Evolutionary conservation across 2,113 vertebrate genomes (phyloP).

Genomic region (Nibea albiflora): DNA sequence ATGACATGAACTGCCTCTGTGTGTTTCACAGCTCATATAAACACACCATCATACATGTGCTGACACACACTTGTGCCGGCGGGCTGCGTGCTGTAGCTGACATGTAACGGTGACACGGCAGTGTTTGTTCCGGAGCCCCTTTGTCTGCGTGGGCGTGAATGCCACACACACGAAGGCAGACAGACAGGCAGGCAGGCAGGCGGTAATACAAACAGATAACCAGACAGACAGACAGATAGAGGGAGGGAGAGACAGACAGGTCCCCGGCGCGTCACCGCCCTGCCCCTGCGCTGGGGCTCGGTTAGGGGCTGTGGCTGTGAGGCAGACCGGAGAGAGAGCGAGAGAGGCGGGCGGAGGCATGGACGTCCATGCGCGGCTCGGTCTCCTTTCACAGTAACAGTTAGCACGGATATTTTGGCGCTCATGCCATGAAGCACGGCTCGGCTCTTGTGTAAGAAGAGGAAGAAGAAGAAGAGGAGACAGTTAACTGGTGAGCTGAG

Average conservation of each 20-base stretch:
- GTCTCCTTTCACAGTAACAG: conserved; percentile 16
- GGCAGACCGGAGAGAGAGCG: conserved; percentile 23
- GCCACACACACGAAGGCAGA: too few species aligned
- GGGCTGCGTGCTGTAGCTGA: too few species aligned
- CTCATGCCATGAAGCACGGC: conserved; percentile 29
- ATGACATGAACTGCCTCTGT: too few species aligned
- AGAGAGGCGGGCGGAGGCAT: conserved; percentile 56
- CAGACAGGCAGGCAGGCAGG: too few species aligned
- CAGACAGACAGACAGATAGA: not conserved
- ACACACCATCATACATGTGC: too few species aligned
- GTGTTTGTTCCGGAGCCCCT: too few species aligned
- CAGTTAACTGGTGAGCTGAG: conserved; percentile 61
- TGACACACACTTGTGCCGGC: too few species aligned
- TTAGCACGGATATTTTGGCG: not conserved
- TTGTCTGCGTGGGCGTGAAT: too few species aligned
- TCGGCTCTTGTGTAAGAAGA: conserved; percentile 10
- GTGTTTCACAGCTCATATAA: too few species aligned
- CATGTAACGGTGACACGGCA: too few species aligned
- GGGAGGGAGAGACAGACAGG: not conserved
- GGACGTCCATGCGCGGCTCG: conserved; percentile 28
- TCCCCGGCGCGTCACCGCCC: conserved; percentile 41
- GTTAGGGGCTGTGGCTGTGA: conserved; percentile 16
- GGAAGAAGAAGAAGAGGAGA: conserved; percentile 60
- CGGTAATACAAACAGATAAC: too few species aligned
- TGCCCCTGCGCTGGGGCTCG: conserved; percentile 44